These are phyloP conservation scores for Harpagifer antarcticus DNA, from an alignment of 2,797 vertebrate genomes.

Conservation along the genomic window DNA sequence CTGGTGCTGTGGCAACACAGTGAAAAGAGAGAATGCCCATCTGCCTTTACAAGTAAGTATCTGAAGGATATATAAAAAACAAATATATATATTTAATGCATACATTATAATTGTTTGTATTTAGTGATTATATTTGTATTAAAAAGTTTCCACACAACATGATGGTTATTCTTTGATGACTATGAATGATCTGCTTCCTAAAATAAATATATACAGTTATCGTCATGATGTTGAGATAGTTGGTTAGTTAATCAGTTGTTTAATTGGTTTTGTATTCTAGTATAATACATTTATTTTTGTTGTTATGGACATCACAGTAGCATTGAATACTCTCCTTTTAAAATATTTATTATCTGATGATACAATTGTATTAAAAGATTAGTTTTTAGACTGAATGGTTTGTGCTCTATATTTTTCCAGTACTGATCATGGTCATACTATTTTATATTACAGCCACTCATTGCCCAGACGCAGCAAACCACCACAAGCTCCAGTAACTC, in stretches of 20 bases:
- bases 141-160: not conserved
- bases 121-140: not conserved
- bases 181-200: not conserved
- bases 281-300: too few species aligned
- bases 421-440: not conserved
- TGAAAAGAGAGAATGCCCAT: slow-evolving; percentile 61
- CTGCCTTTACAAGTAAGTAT: slow-evolving; percentile 72
- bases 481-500: slow-evolving; percentile 64
- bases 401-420: not conserved
- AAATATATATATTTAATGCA: not conserved
- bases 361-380: not conserved
- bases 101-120: not conserved
- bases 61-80: not conserved
- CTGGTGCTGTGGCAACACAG: slow-evolving; percentile 66
- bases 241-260: too few species aligned
- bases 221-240: too few species aligned
- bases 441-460: slow-evolving; percentile 42
- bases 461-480: slow-evolving; percentile 57
- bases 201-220: too few species aligned
- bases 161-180: not conserved
- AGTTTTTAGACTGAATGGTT: not conserved
- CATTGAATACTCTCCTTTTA: not conserved
- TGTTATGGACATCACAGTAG: too few species aligned
- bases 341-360: not conserved
- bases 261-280: too few species aligned